phyloP scores from a whole-genome alignment of 2,888 invertebrate genomes.

The Lumbricus terrestris region DNA sequence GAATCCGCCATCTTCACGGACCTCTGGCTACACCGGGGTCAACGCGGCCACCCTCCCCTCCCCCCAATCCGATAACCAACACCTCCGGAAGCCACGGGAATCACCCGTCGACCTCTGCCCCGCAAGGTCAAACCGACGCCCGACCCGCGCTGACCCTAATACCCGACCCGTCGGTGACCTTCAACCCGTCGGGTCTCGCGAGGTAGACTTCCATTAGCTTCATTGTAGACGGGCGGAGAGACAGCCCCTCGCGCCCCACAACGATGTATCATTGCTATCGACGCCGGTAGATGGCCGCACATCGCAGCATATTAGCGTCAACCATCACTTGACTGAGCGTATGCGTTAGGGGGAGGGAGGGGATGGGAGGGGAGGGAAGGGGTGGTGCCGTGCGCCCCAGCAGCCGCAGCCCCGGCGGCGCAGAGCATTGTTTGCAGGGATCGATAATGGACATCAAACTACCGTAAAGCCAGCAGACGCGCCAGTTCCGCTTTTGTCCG shows the following conservation, averaged over 20 bases:
- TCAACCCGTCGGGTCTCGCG: neutral
- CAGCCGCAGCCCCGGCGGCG: neutral
- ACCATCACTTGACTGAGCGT: neutral
- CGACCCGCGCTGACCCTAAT: neutral
- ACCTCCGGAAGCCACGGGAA: neutral
- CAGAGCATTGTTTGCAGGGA: neutral
- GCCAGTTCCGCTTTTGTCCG: neutral
- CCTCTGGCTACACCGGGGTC: neutral
- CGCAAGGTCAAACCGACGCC: neutral
- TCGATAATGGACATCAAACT: conserved; percentile 3
- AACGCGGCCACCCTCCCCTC: neutral
- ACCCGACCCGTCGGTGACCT: neutral
- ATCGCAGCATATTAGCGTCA: conserved; percentile 3
- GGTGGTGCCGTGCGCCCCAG: neutral
- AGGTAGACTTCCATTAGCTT: conserved; percentile 3
- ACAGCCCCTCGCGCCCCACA: neutral
- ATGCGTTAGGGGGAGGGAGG: no score
- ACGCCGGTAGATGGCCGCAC: neutral
- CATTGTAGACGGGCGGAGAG: neutral
- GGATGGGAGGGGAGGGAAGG: neutral
- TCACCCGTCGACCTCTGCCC: neutral
- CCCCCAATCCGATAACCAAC: neutral
- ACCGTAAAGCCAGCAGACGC: neutral
- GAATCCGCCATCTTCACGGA: neutral
- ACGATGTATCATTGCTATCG: conserved; percentile 3